These are phyloP conservation scores for Pungitius pungitius DNA, from an alignment of 2,113 vertebrate species.

Conservation along the genomic window DNA sequence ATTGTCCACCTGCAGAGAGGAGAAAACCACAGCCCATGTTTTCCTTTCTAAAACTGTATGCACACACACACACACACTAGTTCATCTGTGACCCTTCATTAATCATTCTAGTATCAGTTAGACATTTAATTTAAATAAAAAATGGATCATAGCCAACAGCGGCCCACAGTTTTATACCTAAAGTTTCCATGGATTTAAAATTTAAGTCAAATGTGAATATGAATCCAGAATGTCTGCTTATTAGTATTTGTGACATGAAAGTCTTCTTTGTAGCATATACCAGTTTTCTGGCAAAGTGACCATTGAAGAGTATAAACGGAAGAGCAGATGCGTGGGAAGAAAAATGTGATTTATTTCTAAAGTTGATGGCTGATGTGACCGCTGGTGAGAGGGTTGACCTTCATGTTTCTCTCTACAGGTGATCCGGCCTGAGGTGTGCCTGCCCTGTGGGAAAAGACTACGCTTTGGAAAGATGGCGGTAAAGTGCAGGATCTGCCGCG, in stretches of 20 bases:
- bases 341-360: background rate
- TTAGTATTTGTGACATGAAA: background rate
- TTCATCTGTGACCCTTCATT: background rate
- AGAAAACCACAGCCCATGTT: constrained; percentile 66
- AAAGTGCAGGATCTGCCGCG: constrained; percentile 83
- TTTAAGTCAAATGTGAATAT: background rate
- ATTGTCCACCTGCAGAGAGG: background rate
- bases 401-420: constrained; percentile 74
- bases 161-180: background rate
- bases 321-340: background rate
- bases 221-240: background rate
- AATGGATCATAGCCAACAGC: background rate
- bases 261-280: no score
- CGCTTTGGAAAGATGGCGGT: constrained; percentile 84
- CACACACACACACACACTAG: background rate
- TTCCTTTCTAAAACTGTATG: constrained; percentile 85
- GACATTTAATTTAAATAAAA: background rate
- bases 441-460: constrained; percentile 82
- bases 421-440: constrained; percentile 83
- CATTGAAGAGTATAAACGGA: background rate
- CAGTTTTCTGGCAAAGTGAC: background rate
- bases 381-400: background rate
- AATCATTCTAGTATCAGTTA: background rate
- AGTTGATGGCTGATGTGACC: background rate
- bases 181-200: background rate